A percentile compares a stretch with the other conserved stretches of the same genome.
Conservation (phyloP, 37 sponge, comb jelly and placozoan species). For the Chondrilla cf. caribensis region DNA sequence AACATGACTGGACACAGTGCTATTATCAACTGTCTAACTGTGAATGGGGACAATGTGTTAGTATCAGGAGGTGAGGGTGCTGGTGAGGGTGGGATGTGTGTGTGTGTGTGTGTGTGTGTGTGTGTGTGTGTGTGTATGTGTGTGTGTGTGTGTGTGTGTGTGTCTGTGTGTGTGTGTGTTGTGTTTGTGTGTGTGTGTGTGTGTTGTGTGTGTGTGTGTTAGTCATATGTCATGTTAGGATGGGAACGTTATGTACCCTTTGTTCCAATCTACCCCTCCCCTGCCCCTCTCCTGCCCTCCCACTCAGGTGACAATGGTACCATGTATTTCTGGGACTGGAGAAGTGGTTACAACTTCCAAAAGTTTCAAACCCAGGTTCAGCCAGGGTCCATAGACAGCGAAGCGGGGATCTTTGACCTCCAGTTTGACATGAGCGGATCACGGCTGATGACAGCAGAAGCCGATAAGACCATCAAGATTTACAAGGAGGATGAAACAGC, state of each 20-base stretch:
- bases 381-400: constrained; percentile 98
- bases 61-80: constrained; percentile 82
- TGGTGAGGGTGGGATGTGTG: background rate
- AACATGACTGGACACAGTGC: constrained; percentile 95
- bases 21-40: constrained; percentile 85
- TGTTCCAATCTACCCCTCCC: too few relatives aligned
- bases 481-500: constrained; percentile 98
- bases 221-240: too few relatives aligned
- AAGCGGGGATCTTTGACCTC: constrained; percentile 90
- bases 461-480: constrained; percentile 97
- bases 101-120: background rate
- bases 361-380: constrained; percentile 83
- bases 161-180: background rate
- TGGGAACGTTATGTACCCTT: too few relatives aligned
- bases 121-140: background rate
- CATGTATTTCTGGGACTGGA: constrained; percentile 98
- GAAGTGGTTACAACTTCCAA: constrained; percentile 96
- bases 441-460: constrained; percentile 89
- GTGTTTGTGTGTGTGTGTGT: too few relatives aligned
- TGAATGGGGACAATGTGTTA: constrained; percentile 89
- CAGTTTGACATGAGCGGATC: constrained; percentile 90
- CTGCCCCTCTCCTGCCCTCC: background rate
- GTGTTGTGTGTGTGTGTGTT: too few relatives aligned
- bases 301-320: constrained; percentile 91
- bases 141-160: background rate